These are phyloP conservation scores for Formica aserva DNA, from an alignment of 2,888 invertebrate genomes.

Conservation along the genomic window DNA sequence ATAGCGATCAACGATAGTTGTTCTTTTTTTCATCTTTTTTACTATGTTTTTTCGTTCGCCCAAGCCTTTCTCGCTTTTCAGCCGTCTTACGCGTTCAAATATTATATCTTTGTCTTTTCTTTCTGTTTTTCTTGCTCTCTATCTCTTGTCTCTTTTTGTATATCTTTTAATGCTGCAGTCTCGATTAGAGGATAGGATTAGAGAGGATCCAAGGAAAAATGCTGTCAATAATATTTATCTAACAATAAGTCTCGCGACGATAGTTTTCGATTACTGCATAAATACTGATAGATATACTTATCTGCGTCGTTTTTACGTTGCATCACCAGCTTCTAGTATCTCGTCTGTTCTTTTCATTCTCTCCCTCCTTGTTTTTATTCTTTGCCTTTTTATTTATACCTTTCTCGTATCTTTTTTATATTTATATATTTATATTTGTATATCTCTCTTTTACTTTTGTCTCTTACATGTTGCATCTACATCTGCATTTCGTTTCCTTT, in stretches of 20 bases:
- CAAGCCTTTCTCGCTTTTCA: slow-evolving; percentile 44
- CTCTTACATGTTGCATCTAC: not conserved
- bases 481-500: slow-evolving; percentile 1
- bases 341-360: not conserved
- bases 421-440: slow-evolving; percentile 60
- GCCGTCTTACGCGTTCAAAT: slow-evolving; percentile 13
- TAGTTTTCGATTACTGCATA: slow-evolving; percentile 68
- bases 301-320: slow-evolving; percentile 64
- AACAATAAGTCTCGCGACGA: slow-evolving; percentile 52
- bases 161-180: slow-evolving; percentile 52
- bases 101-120: slow-evolving; percentile 29
- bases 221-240: slow-evolving; percentile 54
- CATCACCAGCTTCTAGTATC: slow-evolving; percentile 25
- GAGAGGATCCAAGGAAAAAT: slow-evolving; percentile 43
- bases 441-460: not conserved
- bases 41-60: slow-evolving; percentile 46
- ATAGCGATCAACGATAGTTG: slow-evolving; percentile 74
- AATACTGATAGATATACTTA: slow-evolving; percentile 83
- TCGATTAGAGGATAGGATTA: slow-evolving; percentile 49
- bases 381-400: slow-evolving; percentile 65
- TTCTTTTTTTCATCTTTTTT: slow-evolving; percentile 41
- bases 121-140: slow-evolving; percentile 28
- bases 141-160: slow-evolving; percentile 23
- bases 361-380: slow-evolving; percentile 38
- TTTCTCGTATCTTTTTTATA: slow-evolving; percentile 22